Conservation (phyloP, 2,888 invertebrate species). For the Eulithis testata region DNA sequence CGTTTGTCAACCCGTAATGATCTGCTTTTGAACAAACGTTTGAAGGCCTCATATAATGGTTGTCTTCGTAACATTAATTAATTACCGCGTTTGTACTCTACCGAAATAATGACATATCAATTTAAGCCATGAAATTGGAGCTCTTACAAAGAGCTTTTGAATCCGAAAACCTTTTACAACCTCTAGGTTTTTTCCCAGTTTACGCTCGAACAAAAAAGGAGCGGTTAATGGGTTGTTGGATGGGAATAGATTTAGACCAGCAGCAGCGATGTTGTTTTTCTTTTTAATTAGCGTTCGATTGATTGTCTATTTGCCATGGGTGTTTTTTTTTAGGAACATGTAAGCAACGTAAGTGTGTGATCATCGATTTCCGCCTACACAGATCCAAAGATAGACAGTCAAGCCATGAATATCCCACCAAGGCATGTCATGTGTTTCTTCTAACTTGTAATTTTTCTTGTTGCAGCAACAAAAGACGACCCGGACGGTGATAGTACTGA, state of each 20-base stretch:
- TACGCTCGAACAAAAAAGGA: slow-evolving; percentile 37
- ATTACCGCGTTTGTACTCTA: slow-evolving; percentile 44
- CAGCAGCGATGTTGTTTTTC: slow-evolving; percentile 16
- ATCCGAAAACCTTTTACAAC: slow-evolving; percentile 37
- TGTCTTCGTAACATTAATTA: slow-evolving; percentile 43
- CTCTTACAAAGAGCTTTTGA: slow-evolving; percentile 38
- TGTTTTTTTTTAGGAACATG: slow-evolving; percentile 29
- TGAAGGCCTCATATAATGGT: slow-evolving; percentile 36
- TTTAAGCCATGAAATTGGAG: slow-evolving; percentile 40
- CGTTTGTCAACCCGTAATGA: slow-evolving; percentile 57
- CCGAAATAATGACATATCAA: slow-evolving; percentile 43
- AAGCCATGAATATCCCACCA: background rate
- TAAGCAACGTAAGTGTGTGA: background rate
- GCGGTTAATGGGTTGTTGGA: slow-evolving; percentile 36
- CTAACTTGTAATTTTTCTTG: slow-evolving; percentile 48
- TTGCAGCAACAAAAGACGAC: slow-evolving; percentile 97
- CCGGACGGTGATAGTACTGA: slow-evolving; percentile 85
- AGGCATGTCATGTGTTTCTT: background rate
- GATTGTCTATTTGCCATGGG: slow-evolving; percentile 4
- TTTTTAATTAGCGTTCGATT: slow-evolving; percentile 14
- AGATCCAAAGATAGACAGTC: background rate
- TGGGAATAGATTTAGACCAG: slow-evolving; percentile 33
- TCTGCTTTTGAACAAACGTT: slow-evolving; percentile 47
- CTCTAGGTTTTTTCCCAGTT: slow-evolving; percentile 35
- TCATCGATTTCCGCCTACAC: background rate